Percentiles rank a stretch among this genome's conserved stretches.
These are phyloP conservation scores for Micropoecilia bifurca DNA, from an alignment of 2,797 vertebrate species.

Conservation along the genomic window DNA sequence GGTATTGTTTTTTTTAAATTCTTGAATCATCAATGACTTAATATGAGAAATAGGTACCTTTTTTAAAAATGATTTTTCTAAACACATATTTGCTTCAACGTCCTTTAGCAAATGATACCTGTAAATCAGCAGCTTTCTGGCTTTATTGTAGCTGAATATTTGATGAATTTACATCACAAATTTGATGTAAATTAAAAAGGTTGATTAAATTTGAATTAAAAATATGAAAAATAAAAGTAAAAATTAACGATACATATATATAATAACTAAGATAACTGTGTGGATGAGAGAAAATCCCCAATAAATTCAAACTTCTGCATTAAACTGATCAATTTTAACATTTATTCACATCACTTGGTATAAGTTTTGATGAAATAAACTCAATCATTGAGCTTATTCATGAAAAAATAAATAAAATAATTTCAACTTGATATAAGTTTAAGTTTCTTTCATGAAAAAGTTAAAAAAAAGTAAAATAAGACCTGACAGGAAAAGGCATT, in stretches of 20 bases:
- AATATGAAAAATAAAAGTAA: not conserved
- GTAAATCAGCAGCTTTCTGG: not conserved
- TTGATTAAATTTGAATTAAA: not conserved
- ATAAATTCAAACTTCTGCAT: not conserved
- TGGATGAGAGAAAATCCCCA: not conserved
- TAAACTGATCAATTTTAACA: not conserved
- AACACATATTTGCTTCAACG: not conserved
- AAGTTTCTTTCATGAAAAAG: not conserved
- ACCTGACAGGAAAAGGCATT: conserved; percentile 16
- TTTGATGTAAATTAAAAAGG: too few relatives aligned
- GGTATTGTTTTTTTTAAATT: not conserved
- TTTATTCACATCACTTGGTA: not conserved
- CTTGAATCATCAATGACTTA: not conserved
- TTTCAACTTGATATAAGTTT: not conserved
- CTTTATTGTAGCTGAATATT: not conserved
- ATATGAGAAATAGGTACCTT: not conserved
- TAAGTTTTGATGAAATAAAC: not conserved
- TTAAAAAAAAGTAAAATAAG: conserved; percentile 8
- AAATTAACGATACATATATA: not conserved
- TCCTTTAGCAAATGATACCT: not conserved
- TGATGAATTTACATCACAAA: not conserved
- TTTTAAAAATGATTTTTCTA: not conserved
- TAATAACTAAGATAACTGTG: not conserved
- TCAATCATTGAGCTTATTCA: not conserved
- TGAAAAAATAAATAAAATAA: not conserved